Evolutionary conservation across 2,113 vertebrate species (phyloP), one percentile per base, ranked within the genome.

Genomic region (Octodon degus): DNA sequence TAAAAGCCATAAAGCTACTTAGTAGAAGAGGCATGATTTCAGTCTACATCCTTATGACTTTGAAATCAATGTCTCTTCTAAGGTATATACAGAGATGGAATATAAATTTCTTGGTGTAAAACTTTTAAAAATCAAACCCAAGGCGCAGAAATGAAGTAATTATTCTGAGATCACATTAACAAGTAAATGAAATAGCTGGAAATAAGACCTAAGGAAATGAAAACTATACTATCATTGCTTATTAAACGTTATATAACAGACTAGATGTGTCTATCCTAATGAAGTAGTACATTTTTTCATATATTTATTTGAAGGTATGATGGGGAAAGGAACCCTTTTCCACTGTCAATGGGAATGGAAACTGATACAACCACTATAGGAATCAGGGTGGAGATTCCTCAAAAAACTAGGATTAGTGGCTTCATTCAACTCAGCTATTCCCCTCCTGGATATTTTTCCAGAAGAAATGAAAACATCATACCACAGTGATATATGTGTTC

Each of bases 151-250:
- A 86, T 92, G 80, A 95, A 83, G 27, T 43, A 80, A 88, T 72
- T 53, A 84, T 14, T 40, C 30, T 81, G 16, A 90, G 19, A 70
- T 91, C 19, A 84, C 24, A 63, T 68, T 43, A 74, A 62, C 30
- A 92, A 90, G 17, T 89, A 89, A 82, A 96, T 85, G 30, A 95
- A 70, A 40, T 70, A n/a, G 9, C 40, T 85, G 1, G n/a, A 97
- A 93, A 50, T 89, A 90, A 94, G 58, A 68, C 12, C 2, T 68
- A 89, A 47, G 22, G 17, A 95, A 85, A 95, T n/a, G 25, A 95
- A 86, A 79, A 37, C 20, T 88, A 55, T 80, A 90, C 10, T 34
- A 89, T 11, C 91, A 2, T 83, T 96, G 94, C 65, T 83, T 20
- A 94, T 0, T 68, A 82, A 55, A 68, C 37, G 76, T n/a, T 17